Percentiles rank a stretch among this genome's conserved stretches.
These are phyloP conservation scores for Carcharodon carcharias DNA, from an alignment of 2,797 vertebrate species.

Conservation along the genomic window DNA sequence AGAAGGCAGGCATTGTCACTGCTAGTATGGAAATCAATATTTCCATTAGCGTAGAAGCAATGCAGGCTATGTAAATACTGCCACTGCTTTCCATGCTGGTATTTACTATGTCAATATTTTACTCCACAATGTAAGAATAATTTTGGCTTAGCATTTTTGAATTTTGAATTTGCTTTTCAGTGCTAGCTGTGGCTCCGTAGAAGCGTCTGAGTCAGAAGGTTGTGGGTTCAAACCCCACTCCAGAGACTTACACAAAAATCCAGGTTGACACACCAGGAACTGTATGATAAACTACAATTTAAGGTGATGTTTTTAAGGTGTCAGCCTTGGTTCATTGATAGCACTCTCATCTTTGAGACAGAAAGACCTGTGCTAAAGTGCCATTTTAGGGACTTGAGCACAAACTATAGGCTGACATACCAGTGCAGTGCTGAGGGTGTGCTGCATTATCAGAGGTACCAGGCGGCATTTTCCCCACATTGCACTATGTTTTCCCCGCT, in stretches of 20 bases:
- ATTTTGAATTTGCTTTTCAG: not conserved
- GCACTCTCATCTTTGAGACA: not conserved
- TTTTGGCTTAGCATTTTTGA: not conserved
- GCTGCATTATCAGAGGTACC: too few species aligned
- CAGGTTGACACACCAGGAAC: not conserved
- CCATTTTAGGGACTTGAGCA: not conserved
- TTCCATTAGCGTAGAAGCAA: not conserved
- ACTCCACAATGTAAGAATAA: conserved; percentile 20
- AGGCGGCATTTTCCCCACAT: too few species aligned
- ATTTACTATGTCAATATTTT: conserved; percentile 28
- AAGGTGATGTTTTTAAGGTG: not conserved
- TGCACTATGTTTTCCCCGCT: too few species aligned
- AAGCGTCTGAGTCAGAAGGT: not conserved
- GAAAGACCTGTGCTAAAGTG: not conserved
- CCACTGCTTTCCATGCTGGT: conserved; percentile 28
- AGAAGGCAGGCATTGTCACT: not conserved
- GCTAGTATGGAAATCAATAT: conserved; percentile 8
- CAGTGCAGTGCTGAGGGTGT: not conserved
- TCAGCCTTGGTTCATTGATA: not conserved
- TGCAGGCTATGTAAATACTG: conserved; percentile 21
- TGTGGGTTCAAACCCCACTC: not conserved
- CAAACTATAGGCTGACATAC: not conserved
- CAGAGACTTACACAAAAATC: not conserved
- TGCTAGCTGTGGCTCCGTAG: not conserved
- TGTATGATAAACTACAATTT: not conserved